Evolutionary conservation across 2,113 vertebrate species (phyloP), one percentile per base, ranked within the genome.

Genomic region (Coracopsis vasa): DNA sequence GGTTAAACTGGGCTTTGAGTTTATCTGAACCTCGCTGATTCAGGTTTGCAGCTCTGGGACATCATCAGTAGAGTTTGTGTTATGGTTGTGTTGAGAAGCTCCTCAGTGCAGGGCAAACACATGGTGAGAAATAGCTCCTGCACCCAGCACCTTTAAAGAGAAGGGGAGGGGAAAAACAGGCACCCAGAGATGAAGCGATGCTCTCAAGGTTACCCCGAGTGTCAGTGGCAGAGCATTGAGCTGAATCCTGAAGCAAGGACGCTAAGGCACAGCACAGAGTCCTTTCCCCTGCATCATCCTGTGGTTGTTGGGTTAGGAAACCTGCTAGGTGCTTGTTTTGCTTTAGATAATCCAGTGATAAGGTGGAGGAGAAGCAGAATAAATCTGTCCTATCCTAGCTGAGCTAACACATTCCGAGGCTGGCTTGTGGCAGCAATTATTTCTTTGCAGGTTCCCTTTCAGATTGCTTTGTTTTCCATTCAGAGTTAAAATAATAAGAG

Each of bases 381-480:
- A 80, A 92, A 74, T 60, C 80, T 53, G 41, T 8, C 9, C 44
- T 13, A 80, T 56, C 35, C n/a, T n/a, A 41, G 78, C 19, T 2
- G 3, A 20, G 13, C 62, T 82, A 70, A 45, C 35, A 2, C 8
- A 10, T 35, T 51, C 31, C 6, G 33, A 37, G 81, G 47, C 62
- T 69, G 71, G 61, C 44, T 41, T 67, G 41, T 20, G 51, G 47
- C n/a, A 37, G 73, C 78, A 73, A 20, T 37, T 41, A 91, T 66
- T 87, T 54, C 27, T 82, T 70, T 80, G n/a, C 79, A 75, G 50
- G 42, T 90, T 90, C 88, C 60, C 86, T 74, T 90, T 44, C 67
- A 21, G 54, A 11, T 69, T 48, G 74, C 66, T 93, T 71, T 83
- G 51, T 73, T 93, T 92, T 70, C 53, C 74, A 54, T 44, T 62